phyloP scores from a whole-genome alignment of 2,888 invertebrate species.

The Drosophila melanocephala region DNA sequence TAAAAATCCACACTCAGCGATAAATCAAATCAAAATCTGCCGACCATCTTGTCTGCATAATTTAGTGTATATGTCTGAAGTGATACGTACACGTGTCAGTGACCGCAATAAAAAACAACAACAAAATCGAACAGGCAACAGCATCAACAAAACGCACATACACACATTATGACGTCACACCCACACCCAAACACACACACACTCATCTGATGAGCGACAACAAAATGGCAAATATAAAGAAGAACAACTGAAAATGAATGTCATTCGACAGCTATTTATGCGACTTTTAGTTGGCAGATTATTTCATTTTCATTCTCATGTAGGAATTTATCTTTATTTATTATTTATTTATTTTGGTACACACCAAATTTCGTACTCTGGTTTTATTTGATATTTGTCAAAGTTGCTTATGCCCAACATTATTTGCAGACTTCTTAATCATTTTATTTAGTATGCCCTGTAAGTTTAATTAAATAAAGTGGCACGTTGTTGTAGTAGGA shows the following conservation, averaged over 20 bases:
- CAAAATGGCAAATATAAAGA: slow-evolving; percentile 57
- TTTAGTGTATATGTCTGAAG: slow-evolving; percentile 61
- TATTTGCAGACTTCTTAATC: slow-evolving; percentile 52
- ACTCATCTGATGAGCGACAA: slow-evolving; percentile 20
- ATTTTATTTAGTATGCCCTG: slow-evolving; percentile 2
- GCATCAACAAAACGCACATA: slow-evolving; percentile 34
- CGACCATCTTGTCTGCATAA: slow-evolving; percentile 66
- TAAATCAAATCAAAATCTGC: slow-evolving; percentile 70
- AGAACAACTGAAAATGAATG: slow-evolving; percentile 65
- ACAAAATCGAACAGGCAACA: slow-evolving; percentile 21
- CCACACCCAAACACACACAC: slow-evolving; percentile 19
- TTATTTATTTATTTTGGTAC: slow-evolving; percentile 42
- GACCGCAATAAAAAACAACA: slow-evolving; percentile 54
- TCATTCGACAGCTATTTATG: slow-evolving; percentile 74
- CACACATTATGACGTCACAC: slow-evolving; percentile 39
- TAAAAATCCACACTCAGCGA: slow-evolving; percentile 50
- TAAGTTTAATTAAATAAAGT: not conserved
- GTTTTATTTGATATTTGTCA: slow-evolving; percentile 41
- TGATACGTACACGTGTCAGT: slow-evolving; percentile 72
- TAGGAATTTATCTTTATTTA: slow-evolving; percentile 36
- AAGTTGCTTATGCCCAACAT: slow-evolving; percentile 55
- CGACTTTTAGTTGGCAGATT: slow-evolving; percentile 74
- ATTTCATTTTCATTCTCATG: slow-evolving; percentile 69
- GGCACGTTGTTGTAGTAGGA: no score
- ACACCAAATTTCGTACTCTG: slow-evolving; percentile 25